Evolutionary conservation across 2,113 vertebrate species (phyloP).

Genomic region (Bathybates hornii): DNA sequence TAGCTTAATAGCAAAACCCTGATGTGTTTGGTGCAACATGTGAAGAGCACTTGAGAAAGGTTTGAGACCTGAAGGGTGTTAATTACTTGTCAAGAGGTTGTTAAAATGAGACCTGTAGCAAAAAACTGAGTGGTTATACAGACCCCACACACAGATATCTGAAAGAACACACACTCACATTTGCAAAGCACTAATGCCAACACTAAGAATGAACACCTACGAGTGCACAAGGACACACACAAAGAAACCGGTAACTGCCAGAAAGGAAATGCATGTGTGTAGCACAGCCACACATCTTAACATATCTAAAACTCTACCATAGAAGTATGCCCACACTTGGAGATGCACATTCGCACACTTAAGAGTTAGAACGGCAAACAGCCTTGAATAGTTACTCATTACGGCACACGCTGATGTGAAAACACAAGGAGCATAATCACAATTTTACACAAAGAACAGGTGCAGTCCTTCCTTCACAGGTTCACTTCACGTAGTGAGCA

Average conservation of each 20-base stretch:
- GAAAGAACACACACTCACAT: neutral
- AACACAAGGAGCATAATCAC: neutral
- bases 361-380: conserved; percentile 20
- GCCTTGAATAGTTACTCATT: conserved; percentile 22
- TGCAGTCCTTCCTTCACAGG: neutral
- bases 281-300: neutral
- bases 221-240: neutral
- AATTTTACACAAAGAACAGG: conserved; percentile 6
- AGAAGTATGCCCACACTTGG: neutral
- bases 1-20: neutral
- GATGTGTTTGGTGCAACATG: conserved; percentile 33
- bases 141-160: neutral
- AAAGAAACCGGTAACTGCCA: neutral
- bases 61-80: conserved; percentile 55
- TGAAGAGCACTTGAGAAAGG: conserved; percentile 50
- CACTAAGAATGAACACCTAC: neutral
- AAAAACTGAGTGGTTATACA: conserved; percentile 11
- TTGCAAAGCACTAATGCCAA: neutral
- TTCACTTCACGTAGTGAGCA: neutral
- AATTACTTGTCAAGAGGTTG: conserved; percentile 66
- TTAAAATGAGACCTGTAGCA: conserved; percentile 47
- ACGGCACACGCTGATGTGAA: conserved; percentile 9
- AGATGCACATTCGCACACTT: neutral
- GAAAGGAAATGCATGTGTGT: neutral
- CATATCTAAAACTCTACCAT: neutral